Base-by-base conservation (phyloP, 2,797 vertebrate genomes). In the Limnodromus scolopaceus region DNA sequence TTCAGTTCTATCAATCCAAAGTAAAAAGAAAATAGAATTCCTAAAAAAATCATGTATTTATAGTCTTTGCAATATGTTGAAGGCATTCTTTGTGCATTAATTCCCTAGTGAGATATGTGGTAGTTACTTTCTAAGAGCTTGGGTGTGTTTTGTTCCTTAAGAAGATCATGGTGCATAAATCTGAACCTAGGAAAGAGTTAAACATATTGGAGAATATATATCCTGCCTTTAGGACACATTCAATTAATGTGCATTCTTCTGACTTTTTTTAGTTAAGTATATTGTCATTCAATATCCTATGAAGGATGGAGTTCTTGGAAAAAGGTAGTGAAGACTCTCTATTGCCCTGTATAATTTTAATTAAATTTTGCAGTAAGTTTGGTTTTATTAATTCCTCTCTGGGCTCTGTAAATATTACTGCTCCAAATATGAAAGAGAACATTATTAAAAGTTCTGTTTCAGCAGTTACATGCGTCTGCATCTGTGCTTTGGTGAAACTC, bases 381-480 rank as follows among this genome's bases (percentile, higher is more conserved):
- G 38, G 16, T 83, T 93, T 91, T 92, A 72, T 68, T 89, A 74
- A 77, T 85, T 92, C 53, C 24, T 95, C 18, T 85, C n/a, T 80
- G 34, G 30, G 34, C 10, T 95, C n/a, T 94, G 43, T 87, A 91
- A 94, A 86, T 78, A 74, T 55, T 92, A 72, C 32, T 74, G 30
- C 48, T 91, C 32, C n/a, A 77, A 70, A 64, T 83, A 48, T 1
- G 2, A 82, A 49, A 66, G 17, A 14, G 28, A 92, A 23, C 18
- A 64, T 57, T 81, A 87, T 63, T 89, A 48, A 32, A 96, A 95
- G 64, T 68, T 91, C 39, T 80, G 20, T 93, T 92, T 80, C 48
- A 66, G 64, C 16, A 69, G 12, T 34, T 77, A 43, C 16, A 7
- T 65, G 46, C 41, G 13, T 70, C 36, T 82, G n/a, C 24, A 23